Conservation (phyloP, 1,140 invertebrate genomes). For the Colletes gigas region DNA sequence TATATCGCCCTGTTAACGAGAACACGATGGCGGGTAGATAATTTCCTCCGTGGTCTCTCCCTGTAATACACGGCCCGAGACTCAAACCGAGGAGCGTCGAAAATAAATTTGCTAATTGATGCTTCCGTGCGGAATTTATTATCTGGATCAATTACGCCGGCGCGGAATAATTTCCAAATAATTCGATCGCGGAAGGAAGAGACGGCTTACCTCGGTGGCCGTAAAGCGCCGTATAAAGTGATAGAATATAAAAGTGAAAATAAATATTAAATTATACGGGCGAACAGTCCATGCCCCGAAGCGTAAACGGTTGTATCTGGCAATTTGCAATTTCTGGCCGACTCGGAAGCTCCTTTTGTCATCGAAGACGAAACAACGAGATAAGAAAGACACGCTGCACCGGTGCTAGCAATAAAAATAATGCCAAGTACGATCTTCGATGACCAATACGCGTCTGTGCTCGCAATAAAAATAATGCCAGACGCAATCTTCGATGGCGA, state of each 20-base stretch:
- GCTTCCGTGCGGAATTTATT: conserved; percentile 26
- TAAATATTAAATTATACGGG: conserved; percentile 19
- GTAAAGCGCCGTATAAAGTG: not conserved
- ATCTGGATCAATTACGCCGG: conserved; percentile 27
- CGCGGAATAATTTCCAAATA: conserved; percentile 19
- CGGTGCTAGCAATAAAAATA: too few species aligned
- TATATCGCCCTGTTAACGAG: conserved; percentile 32
- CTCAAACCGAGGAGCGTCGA: not conserved
- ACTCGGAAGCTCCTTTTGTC: too few species aligned
- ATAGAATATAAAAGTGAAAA: conserved; percentile 1
- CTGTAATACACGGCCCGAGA: not conserved
- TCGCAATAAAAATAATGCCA: too few species aligned
- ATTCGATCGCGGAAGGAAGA: not conserved
- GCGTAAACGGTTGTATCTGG: not conserved
- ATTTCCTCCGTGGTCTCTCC: conserved; percentile 3
- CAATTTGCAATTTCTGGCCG: too few species aligned
- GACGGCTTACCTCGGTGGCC: not conserved
- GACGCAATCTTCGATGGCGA: not conserved
- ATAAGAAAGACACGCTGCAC: too few species aligned
- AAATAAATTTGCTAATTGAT: conserved; percentile 46
- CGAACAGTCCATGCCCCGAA: not conserved
- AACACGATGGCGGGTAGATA: conserved; percentile 18
- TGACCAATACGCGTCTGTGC: too few species aligned
- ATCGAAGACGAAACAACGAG: too few species aligned
- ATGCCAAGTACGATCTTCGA: too few species aligned